Evolutionary conservation across 2,888 invertebrate species (phyloP).

Genomic region (Helicoverpa assulta): DNA sequence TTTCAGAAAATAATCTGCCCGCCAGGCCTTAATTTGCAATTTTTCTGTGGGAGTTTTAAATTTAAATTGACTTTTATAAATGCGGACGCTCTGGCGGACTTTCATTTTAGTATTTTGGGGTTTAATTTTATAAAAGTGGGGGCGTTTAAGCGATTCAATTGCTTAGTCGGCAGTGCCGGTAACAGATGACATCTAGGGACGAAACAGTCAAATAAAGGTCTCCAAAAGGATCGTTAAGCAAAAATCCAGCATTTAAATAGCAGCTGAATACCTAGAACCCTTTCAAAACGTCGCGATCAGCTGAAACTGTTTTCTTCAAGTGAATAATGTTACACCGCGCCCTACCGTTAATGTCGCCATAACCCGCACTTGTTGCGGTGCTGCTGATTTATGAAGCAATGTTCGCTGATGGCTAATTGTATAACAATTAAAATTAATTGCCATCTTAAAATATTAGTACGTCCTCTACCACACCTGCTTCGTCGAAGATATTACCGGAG

Average conservation of each 20-base stretch:
- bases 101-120: constrained; percentile 39
- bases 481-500: constrained; percentile 17
- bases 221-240: constrained; percentile 12
- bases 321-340: constrained; percentile 46
- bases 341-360: constrained; percentile 66
- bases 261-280: constrained; percentile 21
- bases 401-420: constrained; percentile 60
- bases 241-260: constrained; percentile 1
- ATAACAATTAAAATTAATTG: constrained; percentile 59
- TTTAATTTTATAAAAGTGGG: constrained; percentile 17
- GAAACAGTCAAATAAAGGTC: not conserved
- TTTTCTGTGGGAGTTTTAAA: constrained; percentile 52
- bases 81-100: constrained; percentile 14
- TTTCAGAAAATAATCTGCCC: constrained; percentile 53
- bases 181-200: not conserved
- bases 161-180: not conserved
- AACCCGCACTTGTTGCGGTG: constrained; percentile 73
- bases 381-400: constrained; percentile 71
- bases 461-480: constrained; percentile 24
- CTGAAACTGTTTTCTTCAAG: constrained; percentile 46
- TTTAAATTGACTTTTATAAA: constrained; percentile 58
- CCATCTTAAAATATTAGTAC: constrained; percentile 50
- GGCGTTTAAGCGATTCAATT: constrained; percentile 12
- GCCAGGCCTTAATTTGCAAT: constrained; percentile 50
- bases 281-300: constrained; percentile 39